Base-by-base conservation (phyloP, 1,140 invertebrate genomes). In the Trinorchestia longiramus region DNA sequence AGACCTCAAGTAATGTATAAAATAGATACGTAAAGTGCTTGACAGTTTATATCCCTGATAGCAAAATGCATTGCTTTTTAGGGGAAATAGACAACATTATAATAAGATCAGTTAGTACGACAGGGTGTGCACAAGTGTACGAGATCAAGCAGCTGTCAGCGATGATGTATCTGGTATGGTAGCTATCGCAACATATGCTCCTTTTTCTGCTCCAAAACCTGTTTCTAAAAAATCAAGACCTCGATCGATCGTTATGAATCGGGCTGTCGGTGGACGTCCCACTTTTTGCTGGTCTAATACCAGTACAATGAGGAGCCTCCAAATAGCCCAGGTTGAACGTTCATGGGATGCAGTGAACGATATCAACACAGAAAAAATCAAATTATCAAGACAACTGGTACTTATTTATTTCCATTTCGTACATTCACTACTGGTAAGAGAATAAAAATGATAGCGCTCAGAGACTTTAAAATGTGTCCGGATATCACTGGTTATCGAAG, bases 171-270 rank as follows among this genome's bases (percentile, higher is more conserved):
- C n/a, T 43, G 88, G 88, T 36, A 90, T 90, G 88, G 88, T 90
- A 90, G 42, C 88, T 90, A 90, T 42, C 88, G 88, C 88, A 90
- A 42, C 88, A 43, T 28, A 90, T 90, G 88, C 88, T 90, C 43
- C 88, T 90, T 28, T 90, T 90, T 90, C 88, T 90, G n/a, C 41
- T 41, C 15, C 43, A 90, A 41, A 90, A 90, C 88, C 88, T 42
- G 88, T 90, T 90, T 1, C 88, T 90, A 90, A 90, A 90, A 90
- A 90, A 90, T 42, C 41, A 90, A 28, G 28, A 42, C 88, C 88
- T 42, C 88, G 88, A 90, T 90, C 88, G 88, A 90, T 90, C 88
- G 88, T 90, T 90, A 42, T 90, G 88, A 90, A 90, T 90, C 43
- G 88, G 88, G 36, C 41, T 4, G 41, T 11, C 41, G 43, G 43